Conservation (phyloP, 2,113 vertebrate species). For the Hyaena hyaena region DNA sequence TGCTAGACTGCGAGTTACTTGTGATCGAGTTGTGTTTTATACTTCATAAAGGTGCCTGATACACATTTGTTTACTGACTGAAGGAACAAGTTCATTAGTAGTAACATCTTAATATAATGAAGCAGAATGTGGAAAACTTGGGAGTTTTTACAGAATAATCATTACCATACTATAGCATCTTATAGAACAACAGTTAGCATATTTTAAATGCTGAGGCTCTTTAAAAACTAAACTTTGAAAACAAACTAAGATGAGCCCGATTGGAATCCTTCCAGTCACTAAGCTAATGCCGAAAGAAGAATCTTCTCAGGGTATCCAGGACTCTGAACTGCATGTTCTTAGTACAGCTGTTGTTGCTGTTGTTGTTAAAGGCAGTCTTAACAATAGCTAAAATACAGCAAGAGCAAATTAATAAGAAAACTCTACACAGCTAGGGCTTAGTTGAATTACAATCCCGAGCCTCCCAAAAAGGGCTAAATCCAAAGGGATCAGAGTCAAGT, state of each 20-base stretch:
- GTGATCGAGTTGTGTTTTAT: neutral
- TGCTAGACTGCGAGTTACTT: neutral
- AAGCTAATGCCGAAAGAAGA: constrained; percentile 48
- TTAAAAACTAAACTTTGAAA: constrained; percentile 66
- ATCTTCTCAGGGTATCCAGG: constrained; percentile 39
- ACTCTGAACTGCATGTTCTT: constrained; percentile 28
- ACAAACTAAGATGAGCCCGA: constrained; percentile 59
- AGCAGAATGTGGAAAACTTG: constrained; percentile 33
- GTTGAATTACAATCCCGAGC: constrained; percentile 76
- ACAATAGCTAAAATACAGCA: constrained; percentile 72
- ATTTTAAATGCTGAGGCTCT: constrained; percentile 45
- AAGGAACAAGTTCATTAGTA: constrained; percentile 7
- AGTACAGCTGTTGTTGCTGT: neutral
- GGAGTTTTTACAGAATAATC: neutral
- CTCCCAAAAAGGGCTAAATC: constrained; percentile 62
- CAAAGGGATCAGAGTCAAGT: constrained; percentile 78
- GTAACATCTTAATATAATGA: constrained; percentile 42
- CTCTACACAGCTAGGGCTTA: constrained; percentile 74
- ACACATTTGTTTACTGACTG: neutral
- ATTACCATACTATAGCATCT: constrained; percentile 1
- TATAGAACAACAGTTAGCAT: constrained; percentile 9
- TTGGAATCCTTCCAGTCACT: constrained; percentile 41
- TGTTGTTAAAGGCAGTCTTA: constrained; percentile 54
- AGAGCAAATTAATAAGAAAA: constrained; percentile 76
- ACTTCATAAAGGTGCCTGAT: constrained; percentile 21